Evolutionary conservation across 2,888 invertebrate genomes (phyloP).

Genomic region (Opisthograptis luteolata): DNA sequence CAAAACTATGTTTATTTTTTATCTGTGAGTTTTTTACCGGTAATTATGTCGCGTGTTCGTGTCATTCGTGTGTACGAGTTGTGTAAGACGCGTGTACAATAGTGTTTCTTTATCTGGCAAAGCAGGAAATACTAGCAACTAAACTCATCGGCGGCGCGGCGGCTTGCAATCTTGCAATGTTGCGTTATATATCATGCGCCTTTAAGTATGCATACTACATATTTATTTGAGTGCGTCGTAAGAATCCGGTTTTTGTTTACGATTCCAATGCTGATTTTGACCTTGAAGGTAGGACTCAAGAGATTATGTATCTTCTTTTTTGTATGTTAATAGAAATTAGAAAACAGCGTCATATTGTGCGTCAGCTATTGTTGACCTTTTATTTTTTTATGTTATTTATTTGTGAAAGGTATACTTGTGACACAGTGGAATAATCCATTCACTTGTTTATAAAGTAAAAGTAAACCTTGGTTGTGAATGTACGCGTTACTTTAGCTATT

Average conservation of each 20-base stretch:
- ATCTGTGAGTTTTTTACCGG: conserved; percentile 53
- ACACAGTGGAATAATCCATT: conserved; percentile 14
- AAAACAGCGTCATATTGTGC: conserved; percentile 28
- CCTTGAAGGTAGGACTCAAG: conserved; percentile 70
- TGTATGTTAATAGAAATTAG: conserved; percentile 35
- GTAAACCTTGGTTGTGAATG: conserved; percentile 19
- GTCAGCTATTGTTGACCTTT: conserved; percentile 24
- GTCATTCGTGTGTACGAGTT: conserved; percentile 54
- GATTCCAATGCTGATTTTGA: conserved; percentile 61
- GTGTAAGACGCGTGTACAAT: conserved; percentile 51
- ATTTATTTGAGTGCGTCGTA: conserved; percentile 69
- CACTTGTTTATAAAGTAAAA: conserved; percentile 15
- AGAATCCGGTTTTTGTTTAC: conserved; percentile 75
- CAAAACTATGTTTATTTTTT: conserved; percentile 54
- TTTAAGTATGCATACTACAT: conserved; percentile 58
- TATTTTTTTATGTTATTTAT: conserved; percentile 1
- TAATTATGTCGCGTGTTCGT: conserved; percentile 55
- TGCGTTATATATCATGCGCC: conserved; percentile 52
- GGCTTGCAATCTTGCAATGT: conserved; percentile 48
- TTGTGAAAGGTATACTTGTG: conserved; percentile 19
- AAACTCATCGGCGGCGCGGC: conserved; percentile 43
- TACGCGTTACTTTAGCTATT: conserved; percentile 18
- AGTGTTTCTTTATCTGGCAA: conserved; percentile 53
- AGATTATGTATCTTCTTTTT: conserved; percentile 40
- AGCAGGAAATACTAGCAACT: conserved; percentile 57